Conservation (phyloP, 1,140 invertebrate genomes). For the Odontomachus brunneus region DNA sequence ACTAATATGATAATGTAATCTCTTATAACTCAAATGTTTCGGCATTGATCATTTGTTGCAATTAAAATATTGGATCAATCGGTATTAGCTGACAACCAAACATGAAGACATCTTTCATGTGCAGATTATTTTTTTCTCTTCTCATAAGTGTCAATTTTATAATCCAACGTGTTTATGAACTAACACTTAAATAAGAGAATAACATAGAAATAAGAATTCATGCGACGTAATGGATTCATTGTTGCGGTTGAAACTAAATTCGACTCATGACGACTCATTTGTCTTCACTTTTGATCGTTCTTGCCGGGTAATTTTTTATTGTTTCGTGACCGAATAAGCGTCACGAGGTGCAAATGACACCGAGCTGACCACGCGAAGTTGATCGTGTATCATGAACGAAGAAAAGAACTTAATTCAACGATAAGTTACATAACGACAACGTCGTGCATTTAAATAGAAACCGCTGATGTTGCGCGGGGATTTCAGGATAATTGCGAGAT, state of each 20-base stretch:
- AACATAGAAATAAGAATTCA: neutral
- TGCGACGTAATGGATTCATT: neutral
- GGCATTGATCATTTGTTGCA: neutral
- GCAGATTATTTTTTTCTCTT: neutral
- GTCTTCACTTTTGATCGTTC: neutral
- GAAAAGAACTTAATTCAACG: slow-evolving; percentile 29
- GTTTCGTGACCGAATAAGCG: neutral
- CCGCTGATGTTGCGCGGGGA: slow-evolving; percentile 23
- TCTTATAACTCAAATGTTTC: neutral
- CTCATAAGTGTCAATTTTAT: neutral
- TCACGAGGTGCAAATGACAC: neutral
- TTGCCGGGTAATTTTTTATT: neutral
- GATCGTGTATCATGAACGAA: neutral
- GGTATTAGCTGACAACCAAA: no score
- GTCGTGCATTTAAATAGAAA: slow-evolving; percentile 37
- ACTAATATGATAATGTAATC: slow-evolving; percentile 21
- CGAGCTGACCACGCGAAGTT: neutral
- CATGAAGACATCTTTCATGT: neutral
- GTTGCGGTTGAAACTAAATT: slow-evolving; percentile 1
- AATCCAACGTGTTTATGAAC: neutral
- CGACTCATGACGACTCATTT: neutral
- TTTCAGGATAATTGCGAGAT: slow-evolving; percentile 58
- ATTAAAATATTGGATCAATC: neutral
- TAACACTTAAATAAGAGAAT: neutral
- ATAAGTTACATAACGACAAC: slow-evolving; percentile 50